These are phyloP conservation scores for Chloebia gouldiae DNA, from an alignment of 2,113 vertebrate species.

Conservation along the genomic window DNA sequence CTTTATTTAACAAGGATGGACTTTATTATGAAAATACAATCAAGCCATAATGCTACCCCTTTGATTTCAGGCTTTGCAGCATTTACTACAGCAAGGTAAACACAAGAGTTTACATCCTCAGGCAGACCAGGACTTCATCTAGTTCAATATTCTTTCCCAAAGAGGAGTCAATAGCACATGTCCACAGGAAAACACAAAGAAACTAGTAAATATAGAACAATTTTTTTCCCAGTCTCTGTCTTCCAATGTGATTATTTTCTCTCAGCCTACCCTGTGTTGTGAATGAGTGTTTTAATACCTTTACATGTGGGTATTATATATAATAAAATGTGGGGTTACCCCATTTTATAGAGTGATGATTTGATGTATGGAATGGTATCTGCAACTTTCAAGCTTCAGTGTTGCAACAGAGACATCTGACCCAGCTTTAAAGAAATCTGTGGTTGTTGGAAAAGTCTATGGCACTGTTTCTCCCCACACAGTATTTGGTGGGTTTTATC, in stretches of 20 bases:
- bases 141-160: neutral
- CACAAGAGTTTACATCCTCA: neutral
- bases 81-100: neutral
- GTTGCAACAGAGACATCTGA: neutral
- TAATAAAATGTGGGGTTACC: neutral
- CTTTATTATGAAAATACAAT: slow-evolving; percentile 50
- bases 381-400: neutral
- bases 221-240: neutral
- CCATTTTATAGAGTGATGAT: neutral
- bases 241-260: neutral
- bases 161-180: neutral
- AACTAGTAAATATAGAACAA: neutral
- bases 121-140: neutral
- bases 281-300: neutral
- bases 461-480: neutral
- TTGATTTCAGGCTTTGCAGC: slow-evolving; percentile 9
- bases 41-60: neutral
- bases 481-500: neutral
- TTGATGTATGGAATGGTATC: neutral
- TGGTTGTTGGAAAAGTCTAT: neutral
- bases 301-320: neutral
- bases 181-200: neutral
- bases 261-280: fast-evolving
- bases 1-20: slow-evolving; percentile 45
- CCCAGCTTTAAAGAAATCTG: neutral